Conservation (phyloP, 2,888 invertebrate species). For the Cheilosia urbana region DNA sequence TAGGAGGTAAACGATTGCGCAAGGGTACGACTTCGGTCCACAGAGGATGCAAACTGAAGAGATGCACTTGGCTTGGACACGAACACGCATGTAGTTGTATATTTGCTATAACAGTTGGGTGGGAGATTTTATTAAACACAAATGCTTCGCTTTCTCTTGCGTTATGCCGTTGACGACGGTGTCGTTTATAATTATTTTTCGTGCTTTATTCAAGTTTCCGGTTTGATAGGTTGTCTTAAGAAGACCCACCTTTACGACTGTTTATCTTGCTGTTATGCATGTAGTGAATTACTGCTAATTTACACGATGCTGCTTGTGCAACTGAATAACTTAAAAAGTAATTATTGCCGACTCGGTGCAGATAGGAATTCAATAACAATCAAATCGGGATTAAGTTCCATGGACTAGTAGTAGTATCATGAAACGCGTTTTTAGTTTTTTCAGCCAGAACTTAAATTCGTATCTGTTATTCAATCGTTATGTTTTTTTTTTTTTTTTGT, state of each 20-base stretch:
- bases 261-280: slow-evolving; percentile 14
- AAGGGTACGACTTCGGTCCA: slow-evolving; percentile 57
- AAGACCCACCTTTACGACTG: background rate
- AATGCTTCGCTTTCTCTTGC: slow-evolving; percentile 58
- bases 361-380: slow-evolving; percentile 5
- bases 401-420: background rate
- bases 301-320: slow-evolving; percentile 29
- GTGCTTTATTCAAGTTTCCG: slow-evolving; percentile 34
- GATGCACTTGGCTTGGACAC: slow-evolving; percentile 75
- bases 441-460: too few species aligned
- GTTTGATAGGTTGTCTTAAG: slow-evolving; percentile 28
- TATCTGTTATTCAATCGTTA: slow-evolving; percentile 10
- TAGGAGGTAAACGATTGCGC: slow-evolving; percentile 79
- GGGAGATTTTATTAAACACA: slow-evolving; percentile 37
- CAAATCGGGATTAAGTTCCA: background rate
- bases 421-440: slow-evolving; percentile 17
- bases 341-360: slow-evolving; percentile 1
- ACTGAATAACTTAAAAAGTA: slow-evolving; percentile 23
- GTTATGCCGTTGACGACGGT: slow-evolving; percentile 14
- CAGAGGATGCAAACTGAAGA: slow-evolving; percentile 33
- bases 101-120: slow-evolving; percentile 33
- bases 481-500: background rate
- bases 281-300: slow-evolving; percentile 16
- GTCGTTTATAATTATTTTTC: slow-evolving; percentile 4
- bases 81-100: slow-evolving; percentile 14